phyloP scores from a whole-genome alignment of 2,797 vertebrate species.

The Dendrocincla fuliginosa region DNA sequence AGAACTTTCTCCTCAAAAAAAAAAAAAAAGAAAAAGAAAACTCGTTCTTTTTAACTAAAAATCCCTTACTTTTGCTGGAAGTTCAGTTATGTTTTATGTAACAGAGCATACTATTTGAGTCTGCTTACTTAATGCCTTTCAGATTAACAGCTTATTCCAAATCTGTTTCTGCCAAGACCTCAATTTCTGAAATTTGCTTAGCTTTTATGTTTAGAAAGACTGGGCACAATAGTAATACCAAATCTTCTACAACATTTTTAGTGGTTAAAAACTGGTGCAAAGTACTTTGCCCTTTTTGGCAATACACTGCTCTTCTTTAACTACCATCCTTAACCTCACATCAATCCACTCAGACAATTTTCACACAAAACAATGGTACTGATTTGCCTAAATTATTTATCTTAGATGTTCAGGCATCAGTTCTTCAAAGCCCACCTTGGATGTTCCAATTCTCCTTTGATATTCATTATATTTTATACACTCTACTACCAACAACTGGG shows the following conservation, averaged over 20 bases:
- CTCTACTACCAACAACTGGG: background rate
- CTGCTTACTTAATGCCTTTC: background rate
- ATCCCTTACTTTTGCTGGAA: background rate
- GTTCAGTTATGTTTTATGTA: slow-evolving; percentile 1
- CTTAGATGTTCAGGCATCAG: background rate
- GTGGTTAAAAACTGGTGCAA: background rate
- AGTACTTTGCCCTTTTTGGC: background rate
- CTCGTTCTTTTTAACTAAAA: background rate
- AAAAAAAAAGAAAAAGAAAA: background rate
- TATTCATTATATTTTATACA: background rate
- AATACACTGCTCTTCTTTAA: background rate
- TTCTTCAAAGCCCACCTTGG: slow-evolving; percentile 13
- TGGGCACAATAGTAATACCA: background rate
- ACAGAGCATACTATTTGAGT: background rate
- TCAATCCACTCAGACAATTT: background rate
- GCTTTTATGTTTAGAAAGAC: slow-evolving; percentile 21
- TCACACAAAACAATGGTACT: slow-evolving; percentile 1
- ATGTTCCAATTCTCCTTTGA: background rate
- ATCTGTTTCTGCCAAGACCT: slow-evolving; percentile 43
- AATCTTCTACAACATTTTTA: background rate
- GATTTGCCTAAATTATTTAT: slow-evolving; percentile 22
- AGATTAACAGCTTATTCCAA: slow-evolving; percentile 37
- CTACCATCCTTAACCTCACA: background rate
- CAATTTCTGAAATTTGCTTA: slow-evolving; percentile 43
- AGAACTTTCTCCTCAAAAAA: background rate